Base-by-base conservation (phyloP, 2,888 invertebrate species). In the Orthosia gracilis region DNA sequence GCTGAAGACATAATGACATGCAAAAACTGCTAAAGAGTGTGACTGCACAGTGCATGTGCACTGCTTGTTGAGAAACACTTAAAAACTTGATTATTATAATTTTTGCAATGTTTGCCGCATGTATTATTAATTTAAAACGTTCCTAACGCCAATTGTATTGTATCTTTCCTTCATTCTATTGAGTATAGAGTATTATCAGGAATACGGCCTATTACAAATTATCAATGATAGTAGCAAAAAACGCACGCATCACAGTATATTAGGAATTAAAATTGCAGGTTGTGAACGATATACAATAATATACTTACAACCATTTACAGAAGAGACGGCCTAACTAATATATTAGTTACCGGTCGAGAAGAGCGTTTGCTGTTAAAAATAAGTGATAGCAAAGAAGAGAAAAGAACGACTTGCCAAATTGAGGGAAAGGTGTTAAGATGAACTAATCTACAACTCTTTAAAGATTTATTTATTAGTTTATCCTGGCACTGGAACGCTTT, bases 1-100 rank as follows among this genome's bases (percentile, higher is more conserved):
- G 17, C 17, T 40, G 49, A 50, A 63, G 40, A 40, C 18, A 47
- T 15, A 18, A 26, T 79, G 73, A 72, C 23, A 73, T 58, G 80
- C 73, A 58, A 1, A 63, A 63, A 63, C 5, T 31, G 23, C 12
- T 47, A 18, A 57, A 26, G 21, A 45, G 18, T 69, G 13, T 78
- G 52, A 55, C 61, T 52, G 40, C 40, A 40, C 15, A 26, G n/a
- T 52, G 17, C 26, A 26, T 1, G n/a, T n/a, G n/a, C n/a, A n/a
- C n/a, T n/a, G n/a, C n/a, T n/a, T n/a, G n/a, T n/a, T n/a, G n/a
- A n/a, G n/a, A n/a, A n/a, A n/a, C n/a, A n/a, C n/a, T n/a, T n/a
- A n/a, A n/a, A n/a, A n/a, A n/a, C n/a, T n/a, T n/a, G n/a, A n/a
- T n/a, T n/a, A n/a, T n/a, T n/a, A n/a, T n/a, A n/a, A n/a, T n/a